phyloP scores from a whole-genome alignment of 2,888 invertebrate genomes.

The Helleia helle region DNA sequence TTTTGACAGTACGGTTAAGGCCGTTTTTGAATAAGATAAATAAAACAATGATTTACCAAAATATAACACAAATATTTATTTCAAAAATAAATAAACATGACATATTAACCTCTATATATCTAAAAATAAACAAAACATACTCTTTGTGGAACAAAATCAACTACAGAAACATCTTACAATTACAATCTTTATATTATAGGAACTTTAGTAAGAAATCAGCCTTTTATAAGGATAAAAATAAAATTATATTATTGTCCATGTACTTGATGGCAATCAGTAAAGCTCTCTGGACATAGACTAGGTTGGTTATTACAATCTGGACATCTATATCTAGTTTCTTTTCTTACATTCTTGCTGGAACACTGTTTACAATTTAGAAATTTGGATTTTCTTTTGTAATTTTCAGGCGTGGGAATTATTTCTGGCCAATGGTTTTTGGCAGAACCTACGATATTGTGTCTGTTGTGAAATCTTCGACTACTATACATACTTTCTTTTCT shows the following conservation, averaged over 20 bases:
- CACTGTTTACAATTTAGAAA: neutral
- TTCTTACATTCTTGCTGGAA: constrained; percentile 2
- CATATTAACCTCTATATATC: neutral
- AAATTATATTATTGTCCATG: constrained; percentile 3
- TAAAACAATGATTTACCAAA: neutral
- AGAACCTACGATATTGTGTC: too few species aligned
- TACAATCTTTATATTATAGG: neutral
- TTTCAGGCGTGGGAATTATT: neutral
- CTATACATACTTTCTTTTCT: constrained; percentile 4
- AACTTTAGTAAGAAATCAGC: too few species aligned
- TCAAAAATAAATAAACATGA: neutral
- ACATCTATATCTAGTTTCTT: constrained; percentile 2
- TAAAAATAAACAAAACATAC: neutral
- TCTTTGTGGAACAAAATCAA: neutral
- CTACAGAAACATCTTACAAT: too few species aligned
- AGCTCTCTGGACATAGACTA: constrained; percentile 1
- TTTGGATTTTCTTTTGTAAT: neutral
- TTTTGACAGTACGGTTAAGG: neutral
- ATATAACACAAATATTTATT: neutral
- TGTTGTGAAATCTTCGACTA: constrained; percentile 8
- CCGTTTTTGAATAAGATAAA: neutral
- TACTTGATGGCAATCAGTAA: constrained; percentile 9
- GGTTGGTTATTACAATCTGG: constrained; percentile 3
- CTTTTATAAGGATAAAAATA: constrained; percentile 10
- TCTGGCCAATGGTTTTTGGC: neutral